Base-by-base conservation (phyloP, 2,888 invertebrate genomes). In the Lucinisca nassula region DNA sequence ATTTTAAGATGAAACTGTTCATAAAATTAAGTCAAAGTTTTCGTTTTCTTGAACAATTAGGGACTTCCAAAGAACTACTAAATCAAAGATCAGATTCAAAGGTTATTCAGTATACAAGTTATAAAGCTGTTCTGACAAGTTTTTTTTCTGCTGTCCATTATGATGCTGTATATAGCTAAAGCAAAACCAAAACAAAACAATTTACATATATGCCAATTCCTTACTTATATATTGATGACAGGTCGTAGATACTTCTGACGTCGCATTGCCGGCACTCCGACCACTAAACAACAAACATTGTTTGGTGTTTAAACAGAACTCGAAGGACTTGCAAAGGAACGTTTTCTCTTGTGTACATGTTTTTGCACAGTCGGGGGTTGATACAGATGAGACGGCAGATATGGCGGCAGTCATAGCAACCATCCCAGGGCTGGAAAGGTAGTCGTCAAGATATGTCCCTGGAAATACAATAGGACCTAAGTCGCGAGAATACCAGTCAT, bases 401-500 rank as follows among this genome's bases (percentile, higher is more conserved):
- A 88, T 90, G 12, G 92, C 87, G 10, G 38, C n/a, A 0, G 87
- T 77, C 14, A 89, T 77, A 30, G 90, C 45, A 0, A 91, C 84
- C 51, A 84, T 49, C 0, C 93, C 93, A 4, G 88, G 81, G 24
- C 79, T 83, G 14, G 80, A 37, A 1, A 73, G 87, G 79, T 92
- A 94, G 32, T 86, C 82, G 51, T 87, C 85, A 0, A 90, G 10
- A 67, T 92, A 93, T 1, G 82, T 91, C 51, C 93, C 94, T 94
- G 85, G 45, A 83, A 76, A 82, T 72, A 40, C 14, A 75, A 49
- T 49, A 17, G n/a, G n/a, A n/a, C n/a, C n/a, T n/a, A n/a, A n/a
- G n/a, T n/a, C n/a, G n/a, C n/a, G n/a, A n/a, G n/a, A n/a, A n/a
- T n/a, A n/a, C n/a, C n/a, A n/a, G n/a, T n/a, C n/a, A n/a, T n/a